Evolutionary conservation across 30 jellyfish, hydroid and myxozoan species (phyloP), one percentile per base, ranked within the genome.

Genomic region (Nemopilema nomurai): DNA sequence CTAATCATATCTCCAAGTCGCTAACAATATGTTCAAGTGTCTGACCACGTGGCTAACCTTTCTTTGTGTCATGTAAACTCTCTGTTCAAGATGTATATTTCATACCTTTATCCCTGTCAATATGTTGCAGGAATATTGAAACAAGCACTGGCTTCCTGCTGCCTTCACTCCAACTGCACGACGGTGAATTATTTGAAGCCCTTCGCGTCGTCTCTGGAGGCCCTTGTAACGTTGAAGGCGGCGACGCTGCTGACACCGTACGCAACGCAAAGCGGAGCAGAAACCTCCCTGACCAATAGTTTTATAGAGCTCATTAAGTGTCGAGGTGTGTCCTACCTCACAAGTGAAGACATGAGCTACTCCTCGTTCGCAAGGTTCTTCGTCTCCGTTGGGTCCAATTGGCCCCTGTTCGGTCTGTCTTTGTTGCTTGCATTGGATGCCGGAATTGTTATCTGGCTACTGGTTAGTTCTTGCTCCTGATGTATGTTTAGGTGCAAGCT

Each of bases 381-480:
- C 30, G 50, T 23, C 32, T 83, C 91, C 0, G 67, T 83, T 51
- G 85, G 77, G 32, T 71, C 91, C 51, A 83, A 83, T 41, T 83
- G 91, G 91, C 79, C 85, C 25, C 62, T 83, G 74, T 83, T 83
- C 24, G 53, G 77, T 30, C 73, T 83, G 53, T 62, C 85, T 18
- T 28, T 83, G 50, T 52, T 83, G 49, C 84, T 83, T 29, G 91
- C 91, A 19, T 16, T 83, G n/a, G 84, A 83, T 63, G 91, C 91
- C 71, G 91, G 91, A 1, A 74, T 83, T 23, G 74, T 83, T 4
- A 49, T 83, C 0, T 83, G 91, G 91, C 7, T 83, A n/a, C 30
- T 83, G 91, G 91, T 83, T 30, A 21, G 91, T 67, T 16, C 29
- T 80, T 9, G 16, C 25, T 18, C 65, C 6, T 13, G 13, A 41